Percentiles rank a stretch among this genome's conserved stretches.
Conservation (phyloP, 2,888 invertebrate genomes). For the Cordylochernes scorpioides region DNA sequence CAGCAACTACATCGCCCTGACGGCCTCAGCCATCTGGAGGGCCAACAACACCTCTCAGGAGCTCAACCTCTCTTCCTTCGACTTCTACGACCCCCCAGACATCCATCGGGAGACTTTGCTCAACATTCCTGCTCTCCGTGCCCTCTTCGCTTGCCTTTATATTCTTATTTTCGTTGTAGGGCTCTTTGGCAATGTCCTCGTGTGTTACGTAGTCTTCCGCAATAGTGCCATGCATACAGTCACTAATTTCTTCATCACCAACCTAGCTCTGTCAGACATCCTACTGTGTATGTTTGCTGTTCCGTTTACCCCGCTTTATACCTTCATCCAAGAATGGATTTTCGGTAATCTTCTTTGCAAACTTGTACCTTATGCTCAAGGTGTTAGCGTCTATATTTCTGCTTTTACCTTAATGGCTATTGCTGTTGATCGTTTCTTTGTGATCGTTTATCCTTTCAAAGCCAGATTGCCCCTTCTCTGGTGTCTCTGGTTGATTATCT, state of each 20-base stretch:
- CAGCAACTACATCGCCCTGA: conserved; percentile 8
- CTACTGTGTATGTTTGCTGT: conserved; percentile 73
- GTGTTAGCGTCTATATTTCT: conserved; percentile 87
- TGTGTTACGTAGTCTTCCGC: conserved; percentile 71
- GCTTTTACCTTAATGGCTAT: conserved; percentile 87
- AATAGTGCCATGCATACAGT: conserved; percentile 92
- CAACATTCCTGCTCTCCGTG: conserved; percentile 31
- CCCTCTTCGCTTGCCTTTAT: conserved; percentile 46
- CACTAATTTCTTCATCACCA: conserved; percentile 88
- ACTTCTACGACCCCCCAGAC: background rate
- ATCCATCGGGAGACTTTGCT: background rate
- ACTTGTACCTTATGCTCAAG: conserved; percentile 71
- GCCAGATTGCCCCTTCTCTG: conserved; percentile 67
- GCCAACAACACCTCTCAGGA: no score
- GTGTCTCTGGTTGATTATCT: conserved; percentile 53
- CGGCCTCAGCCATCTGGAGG: no score
- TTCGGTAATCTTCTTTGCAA: conserved; percentile 76
- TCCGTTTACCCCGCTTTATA: conserved; percentile 83
- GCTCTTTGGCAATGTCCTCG: conserved; percentile 60
- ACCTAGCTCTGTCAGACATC: conserved; percentile 79
- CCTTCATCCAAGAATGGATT: conserved; percentile 52
- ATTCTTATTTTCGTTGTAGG: conserved; percentile 59
- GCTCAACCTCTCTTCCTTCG: no score
- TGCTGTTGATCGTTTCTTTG: conserved; percentile 86
- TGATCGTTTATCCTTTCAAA: conserved; percentile 80